Percentiles rank a stretch among this genome's conserved stretches.
These are phyloP conservation scores for Eledone cirrhosa DNA, from an alignment of 2,888 invertebrate species.

Conservation along the genomic window DNA sequence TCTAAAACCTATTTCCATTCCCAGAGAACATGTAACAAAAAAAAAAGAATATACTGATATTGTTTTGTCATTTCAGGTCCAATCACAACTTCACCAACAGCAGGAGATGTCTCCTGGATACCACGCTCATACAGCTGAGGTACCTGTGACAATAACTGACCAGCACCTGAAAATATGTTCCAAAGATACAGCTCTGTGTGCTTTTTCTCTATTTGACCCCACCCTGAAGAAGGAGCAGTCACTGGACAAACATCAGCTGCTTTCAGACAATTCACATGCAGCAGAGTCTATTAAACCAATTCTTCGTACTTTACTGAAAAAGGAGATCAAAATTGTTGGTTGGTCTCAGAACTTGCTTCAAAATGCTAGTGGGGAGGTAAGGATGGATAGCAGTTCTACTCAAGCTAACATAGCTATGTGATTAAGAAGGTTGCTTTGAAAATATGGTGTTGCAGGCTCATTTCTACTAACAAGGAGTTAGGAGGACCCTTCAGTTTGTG, in stretches of 20 bases:
- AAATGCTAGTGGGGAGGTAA: conserved; percentile 54
- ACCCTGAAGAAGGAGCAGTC: conserved; percentile 36
- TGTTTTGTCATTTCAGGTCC: background rate
- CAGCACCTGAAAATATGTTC: conserved; percentile 31
- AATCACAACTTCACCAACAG: background rate
- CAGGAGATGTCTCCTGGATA: conserved; percentile 16
- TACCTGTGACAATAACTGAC: conserved; percentile 34
- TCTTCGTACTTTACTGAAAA: conserved; percentile 38
- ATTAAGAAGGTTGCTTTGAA: too few relatives aligned
- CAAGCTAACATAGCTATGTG: background rate
- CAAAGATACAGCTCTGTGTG: conserved; percentile 34
- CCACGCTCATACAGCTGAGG: conserved; percentile 37
- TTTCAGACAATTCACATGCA: conserved; percentile 38
- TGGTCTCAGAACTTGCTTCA: conserved; percentile 54
- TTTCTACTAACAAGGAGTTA: too few relatives aligned
- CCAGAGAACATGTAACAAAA: too few relatives aligned
- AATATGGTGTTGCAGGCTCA: too few relatives aligned
- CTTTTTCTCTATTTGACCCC: conserved; percentile 43
- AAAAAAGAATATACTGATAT: too few relatives aligned
- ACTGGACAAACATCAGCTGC: conserved; percentile 31
- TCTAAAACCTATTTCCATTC: too few relatives aligned
- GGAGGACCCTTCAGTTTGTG: too few relatives aligned
- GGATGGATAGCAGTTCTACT: background rate
- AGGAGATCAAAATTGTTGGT: conserved; percentile 50
- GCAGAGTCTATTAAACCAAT: conserved; percentile 42